Conservation (phyloP, 2,888 invertebrate species). For the Tenthredo notha region DNA sequence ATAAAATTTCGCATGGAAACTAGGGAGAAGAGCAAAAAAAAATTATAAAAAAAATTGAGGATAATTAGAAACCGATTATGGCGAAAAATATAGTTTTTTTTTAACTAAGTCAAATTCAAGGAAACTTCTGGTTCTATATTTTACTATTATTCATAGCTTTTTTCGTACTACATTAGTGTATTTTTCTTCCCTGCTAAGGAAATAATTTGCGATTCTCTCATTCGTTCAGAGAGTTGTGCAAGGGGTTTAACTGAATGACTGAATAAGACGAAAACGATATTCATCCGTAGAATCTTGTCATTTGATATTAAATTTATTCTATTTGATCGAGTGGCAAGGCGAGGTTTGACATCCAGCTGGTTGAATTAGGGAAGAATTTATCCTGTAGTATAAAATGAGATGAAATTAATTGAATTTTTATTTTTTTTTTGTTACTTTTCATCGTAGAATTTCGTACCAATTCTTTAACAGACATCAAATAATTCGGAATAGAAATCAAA, state of each 20-base stretch:
- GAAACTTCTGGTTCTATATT: not conserved
- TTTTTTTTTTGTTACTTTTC: too few relatives aligned
- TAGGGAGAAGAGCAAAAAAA: too few relatives aligned
- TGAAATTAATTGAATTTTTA: slow-evolving; percentile 3
- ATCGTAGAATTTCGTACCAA: not conserved
- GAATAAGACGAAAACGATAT: not conserved
- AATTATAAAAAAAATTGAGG: not conserved
- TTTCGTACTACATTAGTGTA: not conserved
- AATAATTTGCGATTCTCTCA: not conserved
- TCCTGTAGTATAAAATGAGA: not conserved
- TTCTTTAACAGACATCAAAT: not conserved
- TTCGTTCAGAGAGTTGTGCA: not conserved
- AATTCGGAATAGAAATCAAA: not conserved
- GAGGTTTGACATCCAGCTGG: not conserved
- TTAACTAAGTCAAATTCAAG: not conserved
- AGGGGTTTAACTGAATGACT: not conserved
- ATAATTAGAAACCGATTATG: not conserved
- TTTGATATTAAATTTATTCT: slow-evolving; percentile 16
- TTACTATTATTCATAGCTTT: not conserved
- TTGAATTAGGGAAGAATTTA: not conserved
- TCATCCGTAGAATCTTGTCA: not conserved
- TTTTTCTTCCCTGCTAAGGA: not conserved
- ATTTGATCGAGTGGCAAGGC: not conserved
- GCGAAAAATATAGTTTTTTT: too few relatives aligned
- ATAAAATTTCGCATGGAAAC: not conserved